Conservation (phyloP, 2,797 vertebrate species). For the Enoplosus armatus region DNA sequence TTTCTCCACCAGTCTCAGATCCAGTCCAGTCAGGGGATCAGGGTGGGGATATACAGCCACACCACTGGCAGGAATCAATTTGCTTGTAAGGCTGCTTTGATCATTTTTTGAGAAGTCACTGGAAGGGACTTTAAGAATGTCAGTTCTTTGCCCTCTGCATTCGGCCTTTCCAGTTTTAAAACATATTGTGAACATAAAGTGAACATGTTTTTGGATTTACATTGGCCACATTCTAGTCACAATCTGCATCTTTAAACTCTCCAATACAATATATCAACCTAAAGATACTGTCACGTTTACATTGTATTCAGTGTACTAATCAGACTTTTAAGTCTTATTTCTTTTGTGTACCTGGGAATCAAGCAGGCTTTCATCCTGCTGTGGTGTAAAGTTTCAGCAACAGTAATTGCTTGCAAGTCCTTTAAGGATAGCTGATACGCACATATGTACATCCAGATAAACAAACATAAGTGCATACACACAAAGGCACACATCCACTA, state of each 20-base stretch:
- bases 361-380: neutral
- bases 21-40: conserved; percentile 35
- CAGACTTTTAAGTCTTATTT: neutral
- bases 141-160: conserved; percentile 13
- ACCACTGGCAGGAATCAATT: conserved; percentile 47
- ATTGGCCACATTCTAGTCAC: neutral
- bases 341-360: neutral
- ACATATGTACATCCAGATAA: neutral
- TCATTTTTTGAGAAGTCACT: conserved; percentile 46
- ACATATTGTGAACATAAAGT: neutral
- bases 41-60: conserved; percentile 31
- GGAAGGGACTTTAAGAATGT: conserved; percentile 32
- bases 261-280: neutral
- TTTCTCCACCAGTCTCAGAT: conserved; percentile 38
- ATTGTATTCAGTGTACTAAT: neutral
- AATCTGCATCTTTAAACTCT: neutral
- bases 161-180: conserved; percentile 31
- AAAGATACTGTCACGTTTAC: neutral
- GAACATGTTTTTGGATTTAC: neutral
- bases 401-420: neutral
- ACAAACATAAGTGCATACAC: neutral
- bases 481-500: neutral
- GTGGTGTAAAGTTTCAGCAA: neutral
- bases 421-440: neutral
- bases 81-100: conserved; percentile 48